Base-by-base conservation (phyloP, 2,888 invertebrate species). In the Conops quadrifasciatus region DNA sequence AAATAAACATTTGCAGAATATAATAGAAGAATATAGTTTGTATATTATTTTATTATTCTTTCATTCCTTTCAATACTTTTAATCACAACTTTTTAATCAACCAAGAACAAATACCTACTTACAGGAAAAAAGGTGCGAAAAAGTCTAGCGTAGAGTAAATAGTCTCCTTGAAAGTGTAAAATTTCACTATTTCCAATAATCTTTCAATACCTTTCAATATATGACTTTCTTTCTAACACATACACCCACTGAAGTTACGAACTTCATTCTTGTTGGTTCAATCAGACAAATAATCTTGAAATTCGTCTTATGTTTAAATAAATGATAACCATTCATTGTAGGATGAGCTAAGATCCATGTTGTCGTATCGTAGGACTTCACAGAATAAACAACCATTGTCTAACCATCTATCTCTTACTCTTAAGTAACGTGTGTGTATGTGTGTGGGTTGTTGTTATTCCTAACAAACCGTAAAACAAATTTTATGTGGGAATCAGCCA, bases 391-490 rank as follows among this genome's bases (percentile, higher is more conserved):
- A 24, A 24, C 58, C 68, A 60, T n/a, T 19, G 15, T 49, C 30
- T 49, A 16, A 19, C 62, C 62, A 36, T 16, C 43, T 1, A 63
- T 19, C 19, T 21, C 11, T 60, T 30, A 16, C 47, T 3, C 51
- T 66, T 53, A 56, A 43, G 13, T 5, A 53, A 30, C 36, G 47
- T 69, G 43, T 64, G 19, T 68, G 71, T 58, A 36, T 36, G 36
- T 36, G 9, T 36, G 36, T 36, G 69, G 72, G 70, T 74, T 74
- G 73, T 72, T 75, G 73, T 74, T 75, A 72, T 74, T 71, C 67
- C 45, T 68, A 68, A 74, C 67, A 74, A 72, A 72, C 64, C 66
- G 66, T 15, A 73, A 74, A 76, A 74, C 75, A 73, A 75, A 74
- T 72, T 78, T 77, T 77, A 77, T 76, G 76, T 36, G 36, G 36